These are phyloP conservation scores for Leucophenga varia DNA, from an alignment of 1,140 invertebrate genomes.

Conservation along the genomic window DNA sequence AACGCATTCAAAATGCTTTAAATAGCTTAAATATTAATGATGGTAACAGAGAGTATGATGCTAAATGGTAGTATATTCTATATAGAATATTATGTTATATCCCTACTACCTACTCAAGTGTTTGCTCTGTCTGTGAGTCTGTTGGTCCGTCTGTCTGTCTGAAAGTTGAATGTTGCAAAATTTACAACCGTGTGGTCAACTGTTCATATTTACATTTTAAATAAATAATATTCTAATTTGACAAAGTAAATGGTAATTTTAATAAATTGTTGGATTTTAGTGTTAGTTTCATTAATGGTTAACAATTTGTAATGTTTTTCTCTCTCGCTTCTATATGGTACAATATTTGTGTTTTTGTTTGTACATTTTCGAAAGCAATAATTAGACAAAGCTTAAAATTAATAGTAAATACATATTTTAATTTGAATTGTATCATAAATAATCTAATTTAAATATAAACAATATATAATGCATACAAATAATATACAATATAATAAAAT, in stretches of 20 bases:
- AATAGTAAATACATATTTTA: too few relatives aligned
- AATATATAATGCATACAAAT: too few relatives aligned
- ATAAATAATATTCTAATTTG: conserved; percentile 55
- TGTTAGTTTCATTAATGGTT: conserved; percentile 32
- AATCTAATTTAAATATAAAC: too few relatives aligned
- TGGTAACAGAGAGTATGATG: conserved; percentile 42
- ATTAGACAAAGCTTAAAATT: too few relatives aligned
- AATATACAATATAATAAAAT: too few relatives aligned
- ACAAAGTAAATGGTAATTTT: conserved; percentile 50
- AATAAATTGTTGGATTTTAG: conserved; percentile 36
- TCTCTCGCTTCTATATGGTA: too few relatives aligned
- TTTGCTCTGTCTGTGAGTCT: conserved; percentile 16
- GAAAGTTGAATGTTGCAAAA: conserved; percentile 16
- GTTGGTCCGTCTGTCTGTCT: neutral
- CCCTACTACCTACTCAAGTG: conserved; percentile 13
- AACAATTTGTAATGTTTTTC: conserved; percentile 8
- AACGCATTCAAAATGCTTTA: conserved; percentile 16
- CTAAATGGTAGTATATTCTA: conserved; percentile 44
- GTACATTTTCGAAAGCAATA: too few relatives aligned
- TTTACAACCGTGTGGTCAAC: conserved; percentile 42
- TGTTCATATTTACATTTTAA: conserved; percentile 52
- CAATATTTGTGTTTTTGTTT: too few relatives aligned
- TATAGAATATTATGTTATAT: too few relatives aligned
- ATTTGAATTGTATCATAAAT: too few relatives aligned
- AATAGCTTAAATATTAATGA: conserved; percentile 52